Percentiles rank a stretch among this genome's conserved stretches.
These are phyloP conservation scores for Holacanthus passer DNA, from an alignment of 2,113 vertebrate genomes.

Conservation along the genomic window DNA sequence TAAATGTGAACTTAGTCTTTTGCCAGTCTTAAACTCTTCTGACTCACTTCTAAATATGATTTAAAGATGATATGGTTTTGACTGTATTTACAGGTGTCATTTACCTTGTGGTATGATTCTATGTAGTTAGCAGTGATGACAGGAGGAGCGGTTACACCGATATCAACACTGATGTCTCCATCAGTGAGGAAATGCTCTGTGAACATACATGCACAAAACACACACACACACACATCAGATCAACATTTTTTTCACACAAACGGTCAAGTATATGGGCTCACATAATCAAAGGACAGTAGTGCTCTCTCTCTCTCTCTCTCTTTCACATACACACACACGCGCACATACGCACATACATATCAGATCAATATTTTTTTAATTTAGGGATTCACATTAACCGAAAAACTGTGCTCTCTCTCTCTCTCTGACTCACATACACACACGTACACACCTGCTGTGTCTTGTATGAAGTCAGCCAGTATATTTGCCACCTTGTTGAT, in stretches of 20 bases:
- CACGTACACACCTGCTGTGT: constrained; percentile 83
- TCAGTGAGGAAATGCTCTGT: constrained; percentile 87
- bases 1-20: background rate
- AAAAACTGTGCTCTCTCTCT: too few relatives aligned
- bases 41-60: background rate
- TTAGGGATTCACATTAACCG: too few relatives aligned
- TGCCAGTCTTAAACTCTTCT: background rate
- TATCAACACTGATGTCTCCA: constrained; percentile 83
- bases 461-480: constrained; percentile 87
- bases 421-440: background rate
- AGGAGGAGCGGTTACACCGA: constrained; percentile 82
- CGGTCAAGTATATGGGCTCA: too few relatives aligned
- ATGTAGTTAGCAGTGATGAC: constrained; percentile 86
- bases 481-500: constrained; percentile 87
- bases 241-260: too few relatives aligned
- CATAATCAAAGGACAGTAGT: too few relatives aligned
- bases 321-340: too few relatives aligned
- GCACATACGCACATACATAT: too few relatives aligned
- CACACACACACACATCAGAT: background rate
- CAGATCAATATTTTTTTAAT: too few relatives aligned
- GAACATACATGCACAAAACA: constrained; percentile 32
- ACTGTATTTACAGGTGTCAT: background rate
- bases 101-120: constrained; percentile 92
- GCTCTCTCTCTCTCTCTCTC: too few relatives aligned
- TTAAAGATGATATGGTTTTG: background rate